Evolutionary conservation across 2,888 invertebrate species (phyloP), one percentile per base, ranked within the genome.

Genomic region (Mechanitis messenoides): DNA sequence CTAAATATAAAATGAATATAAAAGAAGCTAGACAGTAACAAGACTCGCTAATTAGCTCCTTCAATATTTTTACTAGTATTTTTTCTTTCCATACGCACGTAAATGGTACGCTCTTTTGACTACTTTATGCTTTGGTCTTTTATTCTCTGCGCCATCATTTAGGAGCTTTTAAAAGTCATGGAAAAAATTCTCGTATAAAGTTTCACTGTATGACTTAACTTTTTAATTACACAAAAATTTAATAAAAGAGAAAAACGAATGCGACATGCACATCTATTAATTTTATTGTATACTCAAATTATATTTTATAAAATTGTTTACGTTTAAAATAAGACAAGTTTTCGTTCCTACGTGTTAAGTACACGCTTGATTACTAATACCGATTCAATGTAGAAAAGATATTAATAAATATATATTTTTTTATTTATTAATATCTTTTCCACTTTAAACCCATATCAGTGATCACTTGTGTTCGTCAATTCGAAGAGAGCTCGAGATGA

Each of bases 11-110:
- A 68, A 62, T 64, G 63, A 62, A 66, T 70, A 69, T 67, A 67
- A 69, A 66, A 61, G 59, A 61, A 68, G 54, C 66, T 70, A 68
- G 68, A 69, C 66, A 70, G 66, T 68, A 68, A 70, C 68, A 69
- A 69, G 68, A 65, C 65, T 56, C 67, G 58, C 68, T 70, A 71
- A 71, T 71, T 68, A 71, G 70, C 68, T 64, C 61, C 66, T 65
- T 69, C 68, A 66, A 68, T 67, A 69, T 65, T 67, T 69, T 61
- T 63, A 62, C 63, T 60, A 64, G 65, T 68, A 67, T 65, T 67
- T 65, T 61, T 59, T 63, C 63, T 67, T 61, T 64, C 62, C 68
- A 67, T 59, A 59, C 53, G 58, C 64, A 65, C 63, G 63, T 61
- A 55, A 59, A 55, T 50, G 38, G 42, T 62, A 62, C 53, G 59